phyloP scores from a whole-genome alignment of 2,888 invertebrate genomes.

The Lycaena phlaeas region DNA sequence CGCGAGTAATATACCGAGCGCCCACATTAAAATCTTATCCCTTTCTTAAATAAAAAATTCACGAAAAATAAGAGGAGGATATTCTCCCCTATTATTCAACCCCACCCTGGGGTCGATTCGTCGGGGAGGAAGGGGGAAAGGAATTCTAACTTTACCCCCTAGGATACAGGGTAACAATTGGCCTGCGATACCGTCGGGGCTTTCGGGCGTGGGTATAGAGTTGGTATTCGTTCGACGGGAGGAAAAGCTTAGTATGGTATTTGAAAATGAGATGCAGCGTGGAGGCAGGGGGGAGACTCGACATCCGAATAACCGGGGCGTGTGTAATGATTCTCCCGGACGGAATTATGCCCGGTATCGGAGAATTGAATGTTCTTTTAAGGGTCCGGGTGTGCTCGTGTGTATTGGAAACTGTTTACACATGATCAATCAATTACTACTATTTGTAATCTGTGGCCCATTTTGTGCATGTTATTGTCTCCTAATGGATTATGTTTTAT shows the following conservation, averaged over 20 bases:
- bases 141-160: constrained; percentile 53
- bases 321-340: constrained; percentile 71
- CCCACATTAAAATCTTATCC: constrained; percentile 74
- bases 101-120: constrained; percentile 31
- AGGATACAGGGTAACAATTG: constrained; percentile 54
- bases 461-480: not conserved
- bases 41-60: constrained; percentile 74
- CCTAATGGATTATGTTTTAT: not conserved
- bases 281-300: constrained; percentile 39
- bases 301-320: constrained; percentile 71
- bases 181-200: constrained; percentile 32
- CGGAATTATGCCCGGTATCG: constrained; percentile 66
- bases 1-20: constrained; percentile 64
- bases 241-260: constrained; percentile 53
- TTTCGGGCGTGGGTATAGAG: constrained; percentile 34
- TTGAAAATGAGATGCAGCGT: constrained; percentile 72
- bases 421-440: not conserved
- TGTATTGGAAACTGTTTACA: constrained; percentile 5
- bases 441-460: not conserved
- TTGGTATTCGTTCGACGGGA: constrained; percentile 36
- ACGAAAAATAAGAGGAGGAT: constrained; percentile 68
- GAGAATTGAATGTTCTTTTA: constrained; percentile 42
- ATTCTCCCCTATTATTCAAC: constrained; percentile 64
- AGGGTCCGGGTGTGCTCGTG: constrained; percentile 14
- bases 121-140: constrained; percentile 43